These are phyloP conservation scores for Notodonta ziczac DNA, from an alignment of 2,888 invertebrate genomes.

Conservation along the genomic window DNA sequence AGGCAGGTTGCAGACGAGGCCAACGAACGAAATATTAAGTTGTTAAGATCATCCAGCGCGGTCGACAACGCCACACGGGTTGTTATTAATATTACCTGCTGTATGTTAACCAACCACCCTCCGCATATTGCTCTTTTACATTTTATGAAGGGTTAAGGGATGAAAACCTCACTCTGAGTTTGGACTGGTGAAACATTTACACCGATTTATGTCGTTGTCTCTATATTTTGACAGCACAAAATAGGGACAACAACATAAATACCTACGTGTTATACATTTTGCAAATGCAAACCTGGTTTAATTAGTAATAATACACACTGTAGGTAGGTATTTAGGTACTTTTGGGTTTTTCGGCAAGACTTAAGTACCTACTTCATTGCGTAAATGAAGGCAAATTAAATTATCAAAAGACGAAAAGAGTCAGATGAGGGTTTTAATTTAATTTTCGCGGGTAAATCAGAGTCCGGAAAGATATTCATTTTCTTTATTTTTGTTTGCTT, in stretches of 20 bases:
- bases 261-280: too few relatives aligned
- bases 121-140: neutral
- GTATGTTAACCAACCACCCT: neutral
- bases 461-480: neutral
- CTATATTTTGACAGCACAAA: too few relatives aligned
- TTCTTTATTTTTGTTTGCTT: constrained; percentile 17
- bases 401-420: constrained; percentile 29
- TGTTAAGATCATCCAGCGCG: neutral
- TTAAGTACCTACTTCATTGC: constrained; percentile 18
- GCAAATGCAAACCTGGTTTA: too few relatives aligned
- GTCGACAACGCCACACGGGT: neutral
- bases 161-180: too few relatives aligned
- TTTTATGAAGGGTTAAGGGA: neutral
- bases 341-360: constrained; percentile 1
- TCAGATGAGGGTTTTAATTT: constrained; percentile 34
- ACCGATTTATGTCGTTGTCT: too few relatives aligned
- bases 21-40: neutral
- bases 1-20: neutral
- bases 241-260: too few relatives aligned
- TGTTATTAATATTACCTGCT: neutral
- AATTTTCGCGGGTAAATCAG: constrained; percentile 12
- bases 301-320: too few relatives aligned
- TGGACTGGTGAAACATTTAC: too few relatives aligned
- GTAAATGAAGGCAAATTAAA: constrained; percentile 39
- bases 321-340: too few relatives aligned